Base-by-base conservation (phyloP, 2,888 invertebrate species). In the Watsonalla cultraria region DNA sequence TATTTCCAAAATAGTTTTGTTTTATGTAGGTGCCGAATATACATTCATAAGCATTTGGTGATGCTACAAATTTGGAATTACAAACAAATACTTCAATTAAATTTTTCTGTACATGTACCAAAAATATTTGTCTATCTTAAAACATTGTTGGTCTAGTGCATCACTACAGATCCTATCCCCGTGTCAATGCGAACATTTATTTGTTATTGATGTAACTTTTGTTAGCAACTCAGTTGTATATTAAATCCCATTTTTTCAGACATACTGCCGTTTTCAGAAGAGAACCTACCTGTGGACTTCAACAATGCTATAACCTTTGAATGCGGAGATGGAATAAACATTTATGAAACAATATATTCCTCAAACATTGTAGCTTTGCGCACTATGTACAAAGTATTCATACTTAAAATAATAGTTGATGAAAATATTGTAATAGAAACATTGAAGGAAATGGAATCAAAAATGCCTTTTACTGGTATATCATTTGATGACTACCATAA, bases 401-500 rank as follows among this genome's bases (percentile, higher is more conserved):
- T 91, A 47, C 59, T 90, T 6, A 84, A 80, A 72, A 64, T 90
- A 14, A 45, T 62, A 0, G 64, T 68, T 0, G 66, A 76, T 45
- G 64, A 69, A 11, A 59, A 55, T 1, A 51, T 84, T 45, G 56
- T 62, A 35, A 59, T 88, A 54, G 76, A 86, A 47, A 74, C 76
- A 60, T 47, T 87, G 0, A 84, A 85, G 61, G 72, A 76, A 59
- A 68, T 84, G 33, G 76, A 82, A 46, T 81, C 85, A 0, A 75
- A 78, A 50, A 56, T 83, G 37, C 80, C 86, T 0, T 86, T 82
- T 55, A 90, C 88, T 0, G 74, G 88, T 46, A 80, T 91, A 59
- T 75, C 80, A 7, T 87, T 90, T 68, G 90, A 91, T 60, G 76
- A 73, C 47, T 72, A 74, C 57, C 86, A 86, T 58, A 84, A 78